Evolutionary conservation across 2,888 invertebrate species (phyloP), one percentile per base, ranked within the genome.

Genomic region (Erynnis tages): DNA sequence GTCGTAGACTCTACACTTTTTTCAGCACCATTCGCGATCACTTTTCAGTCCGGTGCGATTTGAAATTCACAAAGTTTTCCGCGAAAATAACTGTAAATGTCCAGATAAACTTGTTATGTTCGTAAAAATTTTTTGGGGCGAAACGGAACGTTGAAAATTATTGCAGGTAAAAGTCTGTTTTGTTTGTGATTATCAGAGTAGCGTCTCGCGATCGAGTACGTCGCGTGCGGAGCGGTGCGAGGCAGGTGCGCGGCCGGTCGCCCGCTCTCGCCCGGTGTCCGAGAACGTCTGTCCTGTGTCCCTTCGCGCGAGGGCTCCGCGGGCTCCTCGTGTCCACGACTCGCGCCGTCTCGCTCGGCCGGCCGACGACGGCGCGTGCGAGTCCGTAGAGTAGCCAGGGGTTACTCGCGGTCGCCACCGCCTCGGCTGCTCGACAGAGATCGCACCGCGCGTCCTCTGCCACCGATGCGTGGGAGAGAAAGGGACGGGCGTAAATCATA

Each of bases 221-320:
- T 82, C 79, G 82, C 74, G 82, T 79, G 76, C 75, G 69, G 75
- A 79, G 65, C 78, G 79, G 74, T 76, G 73, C 72, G 72, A 69
- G 77, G 82, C 86, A 86, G 86, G 86, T 83, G 87, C 82, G 70
- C 82, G 80, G 82, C 82, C 85, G 81, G 81, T 82, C 89, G 85
- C 86, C 90, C 87, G 88, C 89, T 87, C 90, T 83, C 87, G 90
- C 84, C 89, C 86, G 90, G 71, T 90, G 90, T 90, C 90, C 90
- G 87, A 89, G 87, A 87, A 84, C 90, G 90, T 90, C 90, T 90
- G 90, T 86, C 90, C 88, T 81, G 81, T 89, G 89, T 90, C 89
- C 90, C 90, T 89, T 88, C 73, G 77, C 83, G 82, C 87, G 84
- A 87, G 86, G 86, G 85, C 87, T 84, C 79, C 76, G 77, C 78